A percentile compares a stretch with the other conserved stretches of the same genome.
Conservation (phyloP, 2,797 vertebrate species). For the Anguilla anguilla region DNA sequence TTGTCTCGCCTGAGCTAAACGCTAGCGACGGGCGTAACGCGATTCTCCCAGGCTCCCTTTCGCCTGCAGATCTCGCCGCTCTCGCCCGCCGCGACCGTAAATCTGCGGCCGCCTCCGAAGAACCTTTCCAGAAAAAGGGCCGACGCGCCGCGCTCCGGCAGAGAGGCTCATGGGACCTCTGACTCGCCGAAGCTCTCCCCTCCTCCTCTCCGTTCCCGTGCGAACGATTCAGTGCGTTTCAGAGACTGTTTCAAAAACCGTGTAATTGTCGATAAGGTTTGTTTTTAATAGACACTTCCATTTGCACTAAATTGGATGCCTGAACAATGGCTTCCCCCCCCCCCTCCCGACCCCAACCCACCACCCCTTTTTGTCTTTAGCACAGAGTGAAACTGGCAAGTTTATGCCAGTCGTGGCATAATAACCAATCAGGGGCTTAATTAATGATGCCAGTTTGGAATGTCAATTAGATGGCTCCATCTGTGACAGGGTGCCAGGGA, state of each 20-base stretch:
- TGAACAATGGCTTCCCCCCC: not conserved
- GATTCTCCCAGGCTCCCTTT: not conserved
- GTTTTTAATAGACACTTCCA: not conserved
- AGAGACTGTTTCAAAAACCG: not conserved
- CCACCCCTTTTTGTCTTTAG: not conserved
- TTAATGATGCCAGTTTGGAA: conserved; percentile 2
- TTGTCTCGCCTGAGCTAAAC: not conserved
- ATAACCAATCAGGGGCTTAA: conserved; percentile 2
- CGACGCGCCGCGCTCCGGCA: not conserved
- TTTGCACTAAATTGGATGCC: not conserved
- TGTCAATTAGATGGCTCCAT: not conserved
- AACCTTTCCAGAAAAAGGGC: too few species aligned
- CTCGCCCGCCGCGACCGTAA: not conserved
- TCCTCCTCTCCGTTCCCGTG: not conserved
- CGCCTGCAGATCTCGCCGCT: not conserved
- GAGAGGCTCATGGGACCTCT: not conserved
- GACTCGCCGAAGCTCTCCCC: too few species aligned
- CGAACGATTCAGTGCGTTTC: not conserved
- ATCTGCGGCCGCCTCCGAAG: not conserved
- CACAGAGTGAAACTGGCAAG: not conserved
- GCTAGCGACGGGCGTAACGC: not conserved
- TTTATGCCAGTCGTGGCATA: not conserved
- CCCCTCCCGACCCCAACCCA: too few species aligned
- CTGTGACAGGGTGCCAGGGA: not conserved
- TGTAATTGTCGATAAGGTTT: not conserved